These are phyloP conservation scores for Callopanchax toddi DNA, from an alignment of 2,113 vertebrate species.

Conservation along the genomic window DNA sequence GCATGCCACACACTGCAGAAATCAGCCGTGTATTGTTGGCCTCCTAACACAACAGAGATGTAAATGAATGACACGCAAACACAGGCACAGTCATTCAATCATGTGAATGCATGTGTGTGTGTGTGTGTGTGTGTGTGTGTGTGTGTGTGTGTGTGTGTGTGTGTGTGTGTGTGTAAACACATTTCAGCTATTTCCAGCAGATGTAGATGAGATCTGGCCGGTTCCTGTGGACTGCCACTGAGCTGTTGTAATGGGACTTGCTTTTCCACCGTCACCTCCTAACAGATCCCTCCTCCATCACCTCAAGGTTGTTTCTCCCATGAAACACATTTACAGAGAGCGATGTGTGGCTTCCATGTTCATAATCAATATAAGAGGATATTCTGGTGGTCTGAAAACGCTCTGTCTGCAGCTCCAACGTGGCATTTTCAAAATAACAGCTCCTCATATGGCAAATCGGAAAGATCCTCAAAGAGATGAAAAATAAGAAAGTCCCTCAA, in stretches of 20 bases:
- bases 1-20: conserved; percentile 25
- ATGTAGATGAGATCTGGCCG: conserved; percentile 16
- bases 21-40: conserved; percentile 23
- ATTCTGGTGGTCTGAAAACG: conserved; percentile 18
- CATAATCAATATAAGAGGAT: conserved; percentile 9
- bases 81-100: conserved; percentile 5
- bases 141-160: neutral
- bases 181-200: conserved; percentile 25
- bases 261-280: conserved; percentile 7
- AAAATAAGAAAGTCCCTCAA: conserved; percentile 2
- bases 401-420: conserved; percentile 1
- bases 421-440: conserved; percentile 16
- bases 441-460: conserved; percentile 16
- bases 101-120: neutral
- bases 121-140: conserved; percentile 21
- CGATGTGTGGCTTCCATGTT: conserved; percentile 1
- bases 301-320: conserved; percentile 4
- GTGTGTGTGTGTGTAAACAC: conserved; percentile 19
- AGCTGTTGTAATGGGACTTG: neutral
- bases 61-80: neutral
- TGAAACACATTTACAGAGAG: neutral
- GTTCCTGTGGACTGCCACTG: neutral
- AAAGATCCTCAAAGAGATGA: conserved; percentile 6
- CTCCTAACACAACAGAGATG: conserved; percentile 2
- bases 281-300: neutral